Evolutionary conservation across 2,888 invertebrate species (phyloP), one percentile per base, ranked within the genome.

Genomic region (Cyrtodaria siliqua): DNA sequence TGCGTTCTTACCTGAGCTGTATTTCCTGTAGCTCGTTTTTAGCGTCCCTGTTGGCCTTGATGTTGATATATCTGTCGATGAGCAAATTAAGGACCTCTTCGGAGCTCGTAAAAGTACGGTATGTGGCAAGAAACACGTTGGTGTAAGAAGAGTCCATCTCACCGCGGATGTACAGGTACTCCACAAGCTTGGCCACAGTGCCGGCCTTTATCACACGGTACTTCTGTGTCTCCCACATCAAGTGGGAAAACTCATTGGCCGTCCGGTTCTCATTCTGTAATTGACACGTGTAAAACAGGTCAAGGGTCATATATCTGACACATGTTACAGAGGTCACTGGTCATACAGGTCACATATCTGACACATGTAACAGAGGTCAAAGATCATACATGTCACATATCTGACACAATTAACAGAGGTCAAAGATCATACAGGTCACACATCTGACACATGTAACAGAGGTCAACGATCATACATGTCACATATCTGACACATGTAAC

Each of bases 101-200:
- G 79, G 98, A 95, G 66, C 96, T 96, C 87, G 98, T 96, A 93
- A 99, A 99, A 49, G 96, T 97, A 74, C 98, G 95, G 93, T 97
- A 98, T 1, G 98, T 98, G 84, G 97, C 97, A 86, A 99, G 95
- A 94, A 99, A 99, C 59, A 99, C 98, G 93, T 98, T 91, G 93
- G 99, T 97, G 93, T 99, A 98, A 38, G 98, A 98, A 77, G 98
- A 98, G 94, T 99, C 99, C 88, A 99, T 95, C 93, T 98, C 98
- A 52, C 98, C 98, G 90, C 97, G 97, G 93, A 98, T 98, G 78
- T 97, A 97, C 86, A 99, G 94, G 71, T 97, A 97, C 93, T 98
- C 98, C 69, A 99, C 97, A 82, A 99, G 95, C 89, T 96, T 96
- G 91, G 97, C 96, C 86, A 99, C 95, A 2, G 98, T 98, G 67